Base-by-base conservation (phyloP, 2,113 vertebrate species). In the Opisthocomus hoazin region DNA sequence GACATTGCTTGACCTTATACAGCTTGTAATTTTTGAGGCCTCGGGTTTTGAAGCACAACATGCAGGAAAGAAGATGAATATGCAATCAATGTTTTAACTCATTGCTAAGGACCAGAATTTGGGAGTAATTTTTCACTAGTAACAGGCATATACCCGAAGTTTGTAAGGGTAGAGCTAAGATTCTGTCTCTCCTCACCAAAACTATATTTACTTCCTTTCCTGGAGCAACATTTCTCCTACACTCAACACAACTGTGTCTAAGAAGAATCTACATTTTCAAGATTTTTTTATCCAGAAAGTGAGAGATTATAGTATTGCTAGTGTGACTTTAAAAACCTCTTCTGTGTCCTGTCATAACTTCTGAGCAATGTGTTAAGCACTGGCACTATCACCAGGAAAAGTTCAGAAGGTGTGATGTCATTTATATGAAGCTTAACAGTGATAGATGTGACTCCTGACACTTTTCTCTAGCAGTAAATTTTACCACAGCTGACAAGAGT, bases 391-490 rank as follows among this genome's bases (percentile, higher is more conserved):
- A 4, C 51, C 74, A 15, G 37, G 26, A 92, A 78, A 73, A 91
- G 64, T 78, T 92, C 69, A 75, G 91, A 84, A 94, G n/a, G 85
- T 93, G 90, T 70, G 63, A 96, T 81, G 64, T 90, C 75, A 75
- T 96, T 96, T 88, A 78, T 94, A 41, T 63, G 83, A 75, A 90
- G 53, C 54, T 94, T 91, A 91, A 54, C 82, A 84, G 56, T 75
- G 94, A 56, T 70, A 88, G 54, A 92, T 92, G 60, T 84, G 64
- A 96, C 4, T 64, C 36, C 70, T 89, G 84, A 73, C 81, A 87
- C 84, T 84, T 95, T 63, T 68, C n/a, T 65, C 36, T 36, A 51
- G 79, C 51, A 86, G 30, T 84, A 96, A 87, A 84, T 75, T 95
- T 89, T 78, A 69, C 48, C 6, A 1, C 46, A 86, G 60, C 51